These are phyloP conservation scores for Miopithecus talapoin DNA, from an alignment of 2,797 vertebrate genomes.

Conservation along the genomic window DNA sequence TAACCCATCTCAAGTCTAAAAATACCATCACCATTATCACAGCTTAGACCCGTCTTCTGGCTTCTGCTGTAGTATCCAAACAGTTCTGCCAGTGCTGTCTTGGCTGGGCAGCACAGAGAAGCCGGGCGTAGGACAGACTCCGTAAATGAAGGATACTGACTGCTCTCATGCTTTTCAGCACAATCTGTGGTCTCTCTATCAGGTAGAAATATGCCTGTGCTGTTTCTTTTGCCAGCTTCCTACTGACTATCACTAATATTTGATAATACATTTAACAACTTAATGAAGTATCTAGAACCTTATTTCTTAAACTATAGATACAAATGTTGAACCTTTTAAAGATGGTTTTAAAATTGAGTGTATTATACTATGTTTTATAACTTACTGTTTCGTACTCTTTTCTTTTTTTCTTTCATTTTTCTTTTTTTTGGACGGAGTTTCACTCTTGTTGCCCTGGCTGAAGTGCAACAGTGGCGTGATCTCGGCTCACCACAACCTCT, in stretches of 20 bases:
- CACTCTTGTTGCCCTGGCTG: too few species aligned
- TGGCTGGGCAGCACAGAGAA: not conserved
- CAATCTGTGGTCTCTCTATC: too few species aligned
- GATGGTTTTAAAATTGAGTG: not conserved
- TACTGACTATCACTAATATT: not conserved
- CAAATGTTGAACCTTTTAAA: not conserved
- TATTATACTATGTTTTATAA: not conserved
- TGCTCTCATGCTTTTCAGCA: not conserved
- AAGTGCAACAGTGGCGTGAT: too few species aligned
- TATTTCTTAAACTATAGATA: not conserved
- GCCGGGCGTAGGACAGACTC: accelerated
- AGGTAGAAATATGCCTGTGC: too few species aligned
- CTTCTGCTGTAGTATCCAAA: not conserved
- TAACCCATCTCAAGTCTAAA: not conserved
- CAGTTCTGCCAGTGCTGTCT: not conserved
- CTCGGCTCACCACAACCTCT: too few species aligned
- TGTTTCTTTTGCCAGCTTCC: too few species aligned
- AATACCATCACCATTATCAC: not conserved
- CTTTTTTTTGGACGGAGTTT: too few species aligned
- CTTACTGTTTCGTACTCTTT: not conserved
- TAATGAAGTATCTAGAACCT: not conserved
- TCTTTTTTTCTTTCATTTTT: too few species aligned
- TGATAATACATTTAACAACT: not conserved
- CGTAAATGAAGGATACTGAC: too few species aligned
- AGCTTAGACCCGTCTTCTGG: not conserved